Evolutionary conservation across 2,888 invertebrate genomes (phyloP), one percentile per base, ranked within the genome.

Genomic region (Ochropleura plecta): DNA sequence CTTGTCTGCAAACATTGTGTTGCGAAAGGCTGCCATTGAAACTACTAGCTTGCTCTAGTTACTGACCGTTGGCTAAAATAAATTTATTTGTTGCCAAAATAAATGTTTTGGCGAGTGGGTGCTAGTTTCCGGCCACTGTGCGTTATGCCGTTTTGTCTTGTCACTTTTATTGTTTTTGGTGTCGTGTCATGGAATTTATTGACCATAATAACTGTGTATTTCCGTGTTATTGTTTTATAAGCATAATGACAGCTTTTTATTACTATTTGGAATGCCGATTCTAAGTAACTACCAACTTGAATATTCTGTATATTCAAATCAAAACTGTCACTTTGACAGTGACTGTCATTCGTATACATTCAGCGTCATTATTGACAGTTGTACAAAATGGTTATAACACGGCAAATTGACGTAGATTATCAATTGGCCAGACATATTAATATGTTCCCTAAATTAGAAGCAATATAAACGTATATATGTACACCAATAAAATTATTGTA

Each of bases 21-120:
- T 94, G 92, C 92, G 91, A 94, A 92, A 95, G 87, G 74, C 84
- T 86, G 91, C 90, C 93, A 93, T 93, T 94, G 93, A 93, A 92
- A 91, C 88, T 90, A 82, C 88, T 89, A 82, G 85, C 72, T 80
- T 66, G 90, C 86, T 90, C 91, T 81, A 87, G 72, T 86, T 86
- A 59, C 70, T 78, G 82, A 80, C 75, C 72, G 81, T 76, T 73
- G 72, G 71, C 65, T 76, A 68, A 65, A 84, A 84, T 84, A 82
- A 84, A 84, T 80, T 79, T 80, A 83, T 79, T 82, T 74, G 87
- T 85, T 83, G 75, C 82, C 82, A 86, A 86, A 88, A 87, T 87
- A 81, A 75, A 71, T 71, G 73, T 46, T 82, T 81, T 74, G 57
- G n/a, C 55, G 66, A 78, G 88, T 87, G 86, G 89, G 89, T 66